Evolutionary conservation across 2,797 vertebrate species (phyloP).

Genomic region (Manis javanica): DNA sequence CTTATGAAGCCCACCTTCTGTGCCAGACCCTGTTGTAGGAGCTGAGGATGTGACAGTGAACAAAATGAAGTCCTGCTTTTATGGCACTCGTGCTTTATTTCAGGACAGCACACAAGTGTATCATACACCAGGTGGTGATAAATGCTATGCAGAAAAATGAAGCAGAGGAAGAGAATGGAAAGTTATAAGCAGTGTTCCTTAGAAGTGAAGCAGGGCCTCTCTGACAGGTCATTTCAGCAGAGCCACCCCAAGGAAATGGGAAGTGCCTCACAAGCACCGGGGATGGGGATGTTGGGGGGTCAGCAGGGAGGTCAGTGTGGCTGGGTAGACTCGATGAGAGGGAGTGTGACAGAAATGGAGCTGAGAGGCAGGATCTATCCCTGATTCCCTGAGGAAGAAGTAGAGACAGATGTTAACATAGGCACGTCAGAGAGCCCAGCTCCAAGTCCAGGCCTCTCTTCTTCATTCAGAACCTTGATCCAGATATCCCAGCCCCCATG

Average conservation of each 20-base stretch:
- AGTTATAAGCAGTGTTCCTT: no score
- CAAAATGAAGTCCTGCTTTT: slow-evolving; percentile 19
- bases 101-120: not conserved
- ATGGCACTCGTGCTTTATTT: not conserved
- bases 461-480: not conserved
- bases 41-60: not conserved
- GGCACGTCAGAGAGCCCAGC: not conserved
- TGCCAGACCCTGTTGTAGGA: not conserved
- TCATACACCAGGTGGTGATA: not conserved
- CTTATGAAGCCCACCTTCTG: not conserved
- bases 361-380: not conserved
- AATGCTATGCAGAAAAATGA: not conserved
- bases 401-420: not conserved
- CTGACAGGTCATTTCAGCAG: not conserved
- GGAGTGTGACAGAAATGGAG: not conserved
- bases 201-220: not conserved
- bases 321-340: not conserved
- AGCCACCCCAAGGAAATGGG: not conserved
- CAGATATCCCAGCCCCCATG: not conserved
- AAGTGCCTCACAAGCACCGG: not conserved
- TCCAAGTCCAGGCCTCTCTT: not conserved
- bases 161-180: not conserved
- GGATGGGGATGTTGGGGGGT: not conserved
- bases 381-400: not conserved
- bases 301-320: not conserved